phyloP scores from a whole-genome alignment of 64 coral and sea anemone species.

The Dendrophyllia cribrosa region DNA sequence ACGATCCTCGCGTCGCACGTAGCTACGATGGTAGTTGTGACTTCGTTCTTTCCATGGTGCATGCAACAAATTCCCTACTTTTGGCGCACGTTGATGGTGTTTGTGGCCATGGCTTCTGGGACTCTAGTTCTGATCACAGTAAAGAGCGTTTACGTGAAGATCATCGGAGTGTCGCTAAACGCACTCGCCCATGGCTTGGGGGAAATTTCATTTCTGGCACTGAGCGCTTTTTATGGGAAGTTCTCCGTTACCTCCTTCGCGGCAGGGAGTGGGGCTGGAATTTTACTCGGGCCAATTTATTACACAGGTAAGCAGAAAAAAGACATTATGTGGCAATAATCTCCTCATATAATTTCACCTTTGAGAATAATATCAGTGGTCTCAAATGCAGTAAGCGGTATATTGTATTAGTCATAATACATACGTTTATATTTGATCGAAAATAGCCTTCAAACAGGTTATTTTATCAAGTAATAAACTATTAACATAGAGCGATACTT shows the following conservation, averaged over 20 bases:
- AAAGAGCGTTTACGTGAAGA: constrained; percentile 67
- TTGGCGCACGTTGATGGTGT: constrained; percentile 63
- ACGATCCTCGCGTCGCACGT: constrained; percentile 76
- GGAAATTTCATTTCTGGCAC: constrained; percentile 73
- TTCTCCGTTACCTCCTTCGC: constrained; percentile 74
- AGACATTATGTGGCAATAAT: not conserved
- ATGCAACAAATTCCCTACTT: constrained; percentile 89
- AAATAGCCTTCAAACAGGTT: too few relatives aligned
- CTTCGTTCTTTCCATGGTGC: constrained; percentile 74
- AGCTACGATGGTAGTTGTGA: constrained; percentile 80
- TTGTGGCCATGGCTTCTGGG: constrained; percentile 69
- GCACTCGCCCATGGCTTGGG: constrained; percentile 83
- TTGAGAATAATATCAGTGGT: too few relatives aligned
- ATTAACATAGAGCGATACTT: too few relatives aligned
- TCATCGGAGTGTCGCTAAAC: constrained; percentile 68
- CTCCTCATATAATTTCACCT: too few relatives aligned
- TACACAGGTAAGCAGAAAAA: constrained; percentile 67
- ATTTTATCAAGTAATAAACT: too few relatives aligned
- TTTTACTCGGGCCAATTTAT: constrained; percentile 78
- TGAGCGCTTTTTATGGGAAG: constrained; percentile 87
- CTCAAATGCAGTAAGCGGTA: too few relatives aligned
- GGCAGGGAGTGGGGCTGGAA: constrained; percentile 83
- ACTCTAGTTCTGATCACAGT: constrained; percentile 67
- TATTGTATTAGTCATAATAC: too few relatives aligned
- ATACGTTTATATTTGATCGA: too few relatives aligned